Evolutionary conservation across 2,113 vertebrate genomes (phyloP).

Genomic region (Damaliscus lunatus): DNA sequence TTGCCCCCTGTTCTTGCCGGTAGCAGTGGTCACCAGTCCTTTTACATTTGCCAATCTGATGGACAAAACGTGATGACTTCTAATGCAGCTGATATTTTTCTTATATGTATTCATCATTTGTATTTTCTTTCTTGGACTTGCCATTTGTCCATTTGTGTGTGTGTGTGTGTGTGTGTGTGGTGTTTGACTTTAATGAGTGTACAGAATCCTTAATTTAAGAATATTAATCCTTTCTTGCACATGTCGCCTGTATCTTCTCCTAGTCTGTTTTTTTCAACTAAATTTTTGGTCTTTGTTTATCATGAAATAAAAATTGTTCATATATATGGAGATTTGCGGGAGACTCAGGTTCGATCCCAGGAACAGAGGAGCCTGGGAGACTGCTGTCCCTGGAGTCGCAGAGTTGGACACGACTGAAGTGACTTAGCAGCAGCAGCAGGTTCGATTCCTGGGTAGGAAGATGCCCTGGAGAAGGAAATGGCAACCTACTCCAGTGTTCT

Average conservation of each 20-base stretch:
- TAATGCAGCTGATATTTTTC: not conserved
- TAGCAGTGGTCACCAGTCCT: not conserved
- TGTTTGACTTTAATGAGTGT: not conserved
- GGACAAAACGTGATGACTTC: not conserved
- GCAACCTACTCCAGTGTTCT: not conserved
- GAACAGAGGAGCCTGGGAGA: too few species aligned
- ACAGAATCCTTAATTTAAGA: not conserved
- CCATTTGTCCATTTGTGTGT: not conserved
- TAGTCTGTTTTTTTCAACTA: not conserved
- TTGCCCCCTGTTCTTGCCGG: not conserved
- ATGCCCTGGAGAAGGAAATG: not conserved
- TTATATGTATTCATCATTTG: not conserved
- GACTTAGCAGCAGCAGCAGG: not conserved
- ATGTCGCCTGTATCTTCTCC: not conserved
- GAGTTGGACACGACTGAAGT: too few species aligned
- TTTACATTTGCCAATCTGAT: not conserved
- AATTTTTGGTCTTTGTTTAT: not conserved
- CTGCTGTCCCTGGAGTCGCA: accelerated
- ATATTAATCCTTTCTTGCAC: not conserved
- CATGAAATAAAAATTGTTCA: not conserved
- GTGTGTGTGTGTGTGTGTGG: not conserved
- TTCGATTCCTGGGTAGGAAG: not conserved
- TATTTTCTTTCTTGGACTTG: not conserved
- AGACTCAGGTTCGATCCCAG: not conserved
- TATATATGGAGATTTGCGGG: not conserved